phyloP scores from a whole-genome alignment of 2,113 vertebrate genomes.

The Anoplopoma fimbria region DNA sequence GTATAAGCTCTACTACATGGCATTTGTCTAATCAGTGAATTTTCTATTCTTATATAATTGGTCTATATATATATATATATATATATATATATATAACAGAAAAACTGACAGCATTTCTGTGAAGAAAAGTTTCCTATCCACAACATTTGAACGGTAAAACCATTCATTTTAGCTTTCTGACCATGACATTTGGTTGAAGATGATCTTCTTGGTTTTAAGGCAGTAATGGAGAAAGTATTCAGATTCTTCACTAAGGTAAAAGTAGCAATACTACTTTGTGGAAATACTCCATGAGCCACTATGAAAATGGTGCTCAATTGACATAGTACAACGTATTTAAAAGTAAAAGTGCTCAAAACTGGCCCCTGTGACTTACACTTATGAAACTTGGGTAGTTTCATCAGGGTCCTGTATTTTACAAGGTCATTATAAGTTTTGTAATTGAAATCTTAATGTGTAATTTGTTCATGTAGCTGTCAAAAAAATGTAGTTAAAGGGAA shows the following conservation, averaged over 20 bases:
- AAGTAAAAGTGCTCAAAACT: not conserved
- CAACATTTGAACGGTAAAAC: not conserved
- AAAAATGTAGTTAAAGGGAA: no score
- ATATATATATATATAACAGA: not conserved
- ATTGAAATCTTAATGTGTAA: not conserved
- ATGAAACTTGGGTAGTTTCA: not conserved
- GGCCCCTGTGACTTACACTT: not conserved
- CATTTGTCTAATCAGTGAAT: not conserved
- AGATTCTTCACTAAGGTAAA: not conserved
- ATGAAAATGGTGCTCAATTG: not conserved
- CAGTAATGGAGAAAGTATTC: not conserved
- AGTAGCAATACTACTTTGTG: no score
- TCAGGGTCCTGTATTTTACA: no score
- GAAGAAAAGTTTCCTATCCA: not conserved
- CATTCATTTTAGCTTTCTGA: not conserved
- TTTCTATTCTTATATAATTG: not conserved
- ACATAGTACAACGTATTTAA: not conserved
- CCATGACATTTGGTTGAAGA: not conserved
- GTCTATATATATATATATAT: not conserved
- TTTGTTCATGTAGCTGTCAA: not conserved
- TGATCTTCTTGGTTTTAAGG: not conserved
- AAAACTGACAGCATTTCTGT: not conserved
- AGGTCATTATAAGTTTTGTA: not conserved
- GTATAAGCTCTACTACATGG: not conserved
- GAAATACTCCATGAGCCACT: not conserved